Conservation (phyloP, 2,888 invertebrate species). For the Leptopilina syphax region DNA sequence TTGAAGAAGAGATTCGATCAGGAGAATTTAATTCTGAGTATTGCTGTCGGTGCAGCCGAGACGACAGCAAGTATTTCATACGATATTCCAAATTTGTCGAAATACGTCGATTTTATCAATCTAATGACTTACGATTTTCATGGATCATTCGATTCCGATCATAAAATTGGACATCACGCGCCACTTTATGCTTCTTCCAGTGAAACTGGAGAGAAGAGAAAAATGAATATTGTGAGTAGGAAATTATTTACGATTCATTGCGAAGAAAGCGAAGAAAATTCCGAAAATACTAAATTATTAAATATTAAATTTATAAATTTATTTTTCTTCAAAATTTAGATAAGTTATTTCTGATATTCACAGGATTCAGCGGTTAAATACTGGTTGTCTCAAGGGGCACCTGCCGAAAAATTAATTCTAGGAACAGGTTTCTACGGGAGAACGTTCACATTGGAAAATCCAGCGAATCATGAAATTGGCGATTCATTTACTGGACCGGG, state of each 20-base stretch:
- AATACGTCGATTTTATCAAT: slow-evolving; percentile 83
- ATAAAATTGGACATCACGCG: slow-evolving; percentile 83
- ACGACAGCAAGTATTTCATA: slow-evolving; percentile 79
- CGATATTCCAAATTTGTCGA: slow-evolving; percentile 79
- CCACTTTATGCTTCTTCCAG: slow-evolving; percentile 78
- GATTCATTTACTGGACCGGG: slow-evolving; percentile 81
- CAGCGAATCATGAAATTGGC: slow-evolving; percentile 77
- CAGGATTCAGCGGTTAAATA: slow-evolving; percentile 78
- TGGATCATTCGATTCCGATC: slow-evolving; percentile 81
- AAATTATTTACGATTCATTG: too few species aligned
- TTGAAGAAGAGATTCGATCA: slow-evolving; percentile 78
- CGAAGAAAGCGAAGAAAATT: too few species aligned
- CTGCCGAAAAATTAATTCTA: slow-evolving; percentile 82
- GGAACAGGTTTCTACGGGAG: slow-evolving; percentile 86
- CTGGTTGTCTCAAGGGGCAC: slow-evolving; percentile 80
- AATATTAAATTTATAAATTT: not conserved
- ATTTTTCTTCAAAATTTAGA: not conserved
- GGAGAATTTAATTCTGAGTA: slow-evolving; percentile 69
- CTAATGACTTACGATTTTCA: slow-evolving; percentile 88
- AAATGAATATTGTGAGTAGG: slow-evolving; percentile 75
- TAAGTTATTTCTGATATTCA: slow-evolving; percentile 33
- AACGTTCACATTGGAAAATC: slow-evolving; percentile 80
- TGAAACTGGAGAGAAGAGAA: slow-evolving; percentile 60
- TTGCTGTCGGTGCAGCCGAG: slow-evolving; percentile 79
- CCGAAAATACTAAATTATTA: too few species aligned